phyloP scores from a whole-genome alignment of 2,888 invertebrate species.

The Caradrina clavipalpis region DNA sequence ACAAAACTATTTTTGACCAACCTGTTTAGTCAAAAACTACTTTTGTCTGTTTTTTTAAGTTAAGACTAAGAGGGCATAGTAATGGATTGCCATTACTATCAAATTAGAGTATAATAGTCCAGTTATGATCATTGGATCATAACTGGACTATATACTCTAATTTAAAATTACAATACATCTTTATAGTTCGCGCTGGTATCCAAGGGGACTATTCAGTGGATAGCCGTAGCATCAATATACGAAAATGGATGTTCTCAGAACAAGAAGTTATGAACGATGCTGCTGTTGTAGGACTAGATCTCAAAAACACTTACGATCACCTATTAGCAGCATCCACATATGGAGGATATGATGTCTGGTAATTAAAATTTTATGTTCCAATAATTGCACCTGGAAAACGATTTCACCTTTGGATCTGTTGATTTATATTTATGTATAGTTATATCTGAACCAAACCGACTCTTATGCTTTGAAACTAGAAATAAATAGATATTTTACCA shows the following conservation, averaged over 20 bases:
- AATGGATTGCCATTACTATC: too few relatives aligned
- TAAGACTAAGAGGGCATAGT: too few relatives aligned
- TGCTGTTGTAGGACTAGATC: slow-evolving; percentile 93
- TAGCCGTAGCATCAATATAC: slow-evolving; percentile 93
- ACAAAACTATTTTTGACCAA: too few relatives aligned
- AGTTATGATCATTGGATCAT: too few relatives aligned
- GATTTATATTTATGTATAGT: too few relatives aligned
- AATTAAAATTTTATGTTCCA: slow-evolving; percentile 47
- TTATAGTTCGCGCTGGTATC: slow-evolving; percentile 93
- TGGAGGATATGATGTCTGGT: slow-evolving; percentile 93
- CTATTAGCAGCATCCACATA: slow-evolving; percentile 95
- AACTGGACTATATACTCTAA: not conserved
- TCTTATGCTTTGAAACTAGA: too few relatives aligned
- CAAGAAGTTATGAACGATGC: slow-evolving; percentile 94
- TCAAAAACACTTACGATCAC: slow-evolving; percentile 96
- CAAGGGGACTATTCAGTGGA: slow-evolving; percentile 89
- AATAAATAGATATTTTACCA: not conserved
- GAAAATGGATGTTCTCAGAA: slow-evolving; percentile 96
- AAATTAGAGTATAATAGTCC: too few relatives aligned
- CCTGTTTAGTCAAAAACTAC: too few relatives aligned
- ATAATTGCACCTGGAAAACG: not conserved
- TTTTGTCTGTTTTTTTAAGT: too few relatives aligned
- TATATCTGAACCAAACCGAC: too few relatives aligned
- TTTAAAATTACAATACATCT: not conserved
- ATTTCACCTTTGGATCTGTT: too few relatives aligned